Conservation (phyloP, 2,113 vertebrate species). For the Anhinga anhinga region DNA sequence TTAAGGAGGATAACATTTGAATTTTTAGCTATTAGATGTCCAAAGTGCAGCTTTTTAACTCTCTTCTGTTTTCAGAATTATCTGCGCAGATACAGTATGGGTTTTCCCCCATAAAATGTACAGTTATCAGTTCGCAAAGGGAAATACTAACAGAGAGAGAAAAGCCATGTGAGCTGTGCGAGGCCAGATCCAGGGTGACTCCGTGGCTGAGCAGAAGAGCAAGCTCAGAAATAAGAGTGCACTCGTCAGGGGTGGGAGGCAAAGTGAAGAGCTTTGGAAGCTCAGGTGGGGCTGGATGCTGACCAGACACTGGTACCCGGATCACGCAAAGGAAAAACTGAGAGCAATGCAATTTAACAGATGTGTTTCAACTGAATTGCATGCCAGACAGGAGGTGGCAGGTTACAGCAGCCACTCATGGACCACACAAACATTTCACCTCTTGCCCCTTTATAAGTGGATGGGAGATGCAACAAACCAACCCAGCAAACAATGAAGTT, state of each 20-base stretch:
- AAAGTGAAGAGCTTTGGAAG: neutral
- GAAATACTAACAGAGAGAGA: neutral
- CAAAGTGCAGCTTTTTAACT: neutral
- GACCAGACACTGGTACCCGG: neutral
- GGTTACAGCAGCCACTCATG: neutral
- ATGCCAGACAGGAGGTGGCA: neutral
- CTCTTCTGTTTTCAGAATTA: neutral
- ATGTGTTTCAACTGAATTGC: neutral
- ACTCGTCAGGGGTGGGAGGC: neutral
- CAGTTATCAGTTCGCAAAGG: neutral
- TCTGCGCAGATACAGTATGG: neutral
- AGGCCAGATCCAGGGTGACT: neutral
- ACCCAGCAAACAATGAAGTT: neutral
- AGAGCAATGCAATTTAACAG: neutral
- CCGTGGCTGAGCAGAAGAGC: neutral
- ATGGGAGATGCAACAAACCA: neutral
- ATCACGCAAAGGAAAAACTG: neutral
- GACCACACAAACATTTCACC: neutral
- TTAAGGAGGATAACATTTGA: neutral
- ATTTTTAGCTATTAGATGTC: neutral
- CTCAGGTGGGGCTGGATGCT: neutral
- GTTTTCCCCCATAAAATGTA: neutral
- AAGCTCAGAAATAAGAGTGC: neutral
- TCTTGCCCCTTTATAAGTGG: neutral
- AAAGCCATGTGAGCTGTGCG: fast-evolving